Conservation (phyloP, 2,888 invertebrate species). For the Choristoneura rosaceana region DNA sequence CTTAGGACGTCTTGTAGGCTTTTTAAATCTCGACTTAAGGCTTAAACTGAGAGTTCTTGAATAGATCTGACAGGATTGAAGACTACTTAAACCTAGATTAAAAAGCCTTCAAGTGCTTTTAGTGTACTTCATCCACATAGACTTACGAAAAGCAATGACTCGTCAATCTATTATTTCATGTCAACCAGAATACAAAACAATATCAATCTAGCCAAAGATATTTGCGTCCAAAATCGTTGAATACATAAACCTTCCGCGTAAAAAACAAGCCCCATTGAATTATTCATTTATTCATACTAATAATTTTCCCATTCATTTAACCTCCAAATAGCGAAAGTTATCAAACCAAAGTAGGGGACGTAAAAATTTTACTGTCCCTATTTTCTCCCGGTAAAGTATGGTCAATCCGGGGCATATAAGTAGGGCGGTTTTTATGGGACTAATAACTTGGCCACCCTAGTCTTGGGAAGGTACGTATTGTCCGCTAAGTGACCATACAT, state of each 20-base stretch:
- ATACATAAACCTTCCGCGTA: conserved; percentile 12
- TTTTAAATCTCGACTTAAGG: no score
- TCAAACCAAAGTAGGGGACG: conserved; percentile 50
- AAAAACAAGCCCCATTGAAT: conserved; percentile 47
- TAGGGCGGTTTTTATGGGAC: conserved; percentile 55
- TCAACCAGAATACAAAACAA: neutral
- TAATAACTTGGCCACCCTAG: conserved; percentile 56
- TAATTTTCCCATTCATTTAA: conserved; percentile 56
- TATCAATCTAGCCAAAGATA: neutral
- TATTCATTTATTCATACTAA: conserved; percentile 56
- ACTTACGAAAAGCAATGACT: no score
- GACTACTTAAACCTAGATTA: no score
- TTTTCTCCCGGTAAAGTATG: conserved; percentile 60
- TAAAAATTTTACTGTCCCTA: conserved; percentile 60
- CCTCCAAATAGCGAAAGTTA: conserved; percentile 45
- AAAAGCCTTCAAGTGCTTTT: no score
- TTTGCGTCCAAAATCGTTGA: neutral
- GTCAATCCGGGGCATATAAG: conserved; percentile 52
- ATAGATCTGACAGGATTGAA: no score
- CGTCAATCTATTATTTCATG: neutral
- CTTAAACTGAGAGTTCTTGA: no score
- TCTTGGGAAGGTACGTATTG: conserved; percentile 44
- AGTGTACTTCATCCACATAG: no score
- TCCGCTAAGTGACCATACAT: conserved; percentile 50
- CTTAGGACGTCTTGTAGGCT: no score